Evolutionary conservation across 2,797 vertebrate genomes (phyloP), one percentile per base, ranked within the genome.

Genomic region (Rhabdophis nuchalis): DNA sequence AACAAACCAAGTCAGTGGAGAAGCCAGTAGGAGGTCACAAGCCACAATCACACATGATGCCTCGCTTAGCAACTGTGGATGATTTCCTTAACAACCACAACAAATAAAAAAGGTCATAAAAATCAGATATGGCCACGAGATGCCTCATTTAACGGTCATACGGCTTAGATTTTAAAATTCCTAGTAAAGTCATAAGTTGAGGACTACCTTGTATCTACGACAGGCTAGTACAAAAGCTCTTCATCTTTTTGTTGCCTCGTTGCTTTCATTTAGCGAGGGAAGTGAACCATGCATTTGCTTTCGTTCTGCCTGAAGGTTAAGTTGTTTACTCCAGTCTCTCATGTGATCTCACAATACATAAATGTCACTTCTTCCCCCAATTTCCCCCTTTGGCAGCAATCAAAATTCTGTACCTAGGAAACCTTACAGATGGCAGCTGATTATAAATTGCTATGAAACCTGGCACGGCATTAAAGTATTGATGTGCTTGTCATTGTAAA

Each of bases 401-500:
- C 90, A 77, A 41, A 16, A 2, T 86, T 94, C 91, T 85, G 12
- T 90, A 18, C 87, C 53, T 77, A 58, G 86, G 72, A 87, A 94
- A 91, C 25, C 14, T 1, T 68, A 12, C 2, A 52, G 3, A 7
- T 92, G 89, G 1, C 68, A 7, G 90, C 57, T 90, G 87, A 72
- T 94, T 94, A 93, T n/a, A 94, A 82, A 85, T 25, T 20, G 0
- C 56, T 89, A 91, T 89, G 77, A 93, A 93, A 41, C 9, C n/a
- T 54, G 27, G 68, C 32, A 93, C 20, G 89, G 90, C 57, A 46
- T 86, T 92, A 11, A 13, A 82, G 85, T 91, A 54, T 29, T 90
- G 92, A 93, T 88, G 94, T 87, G 3, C 4, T 6, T 82, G 54
- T 88, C 86, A 85, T 95, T 91, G 61, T 58, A 90, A 94, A 85